A percentile compares a stretch with the other conserved stretches of the same genome.
Evolutionary conservation across 2,888 invertebrate genomes (phyloP).

Genomic region (Coelogynopora nodosa): DNA sequence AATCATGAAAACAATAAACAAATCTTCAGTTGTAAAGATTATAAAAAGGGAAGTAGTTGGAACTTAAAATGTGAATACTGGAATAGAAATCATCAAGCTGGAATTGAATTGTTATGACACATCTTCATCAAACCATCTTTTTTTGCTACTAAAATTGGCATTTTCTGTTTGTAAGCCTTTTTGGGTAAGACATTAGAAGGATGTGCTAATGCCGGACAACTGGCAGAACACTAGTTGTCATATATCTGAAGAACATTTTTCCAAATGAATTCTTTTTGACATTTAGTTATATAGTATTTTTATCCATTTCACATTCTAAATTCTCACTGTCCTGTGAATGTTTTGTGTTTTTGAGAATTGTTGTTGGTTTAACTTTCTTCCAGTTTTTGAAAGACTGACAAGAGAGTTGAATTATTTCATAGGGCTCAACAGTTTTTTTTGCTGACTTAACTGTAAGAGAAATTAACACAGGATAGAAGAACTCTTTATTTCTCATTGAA

Average conservation of each 20-base stretch:
- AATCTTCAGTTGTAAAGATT: slow-evolving; percentile 12
- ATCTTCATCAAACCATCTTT: neutral
- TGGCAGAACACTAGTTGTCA: neutral
- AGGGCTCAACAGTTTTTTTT: slow-evolving; percentile 15
- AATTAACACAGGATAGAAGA: slow-evolving; percentile 23
- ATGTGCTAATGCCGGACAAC: neutral
- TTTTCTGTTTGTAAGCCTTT: slow-evolving; percentile 12
- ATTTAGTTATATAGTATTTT: neutral
- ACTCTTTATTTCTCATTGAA: neutral
- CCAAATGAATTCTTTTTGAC: neutral
- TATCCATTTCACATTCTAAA: neutral
- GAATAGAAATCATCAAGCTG: slow-evolving; percentile 3
- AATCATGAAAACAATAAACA: slow-evolving; percentile 15
- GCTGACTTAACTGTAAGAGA: neutral
- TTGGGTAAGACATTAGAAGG: neutral
- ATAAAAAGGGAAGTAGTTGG: neutral
- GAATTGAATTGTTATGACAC: slow-evolving; percentile 14
- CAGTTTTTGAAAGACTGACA: neutral
- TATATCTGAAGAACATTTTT: neutral
- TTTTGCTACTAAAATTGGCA: slow-evolving; percentile 1
- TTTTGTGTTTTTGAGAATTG: neutral
- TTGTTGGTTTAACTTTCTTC: neutral
- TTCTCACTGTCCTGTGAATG: neutral
- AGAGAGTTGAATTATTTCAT: slow-evolving; percentile 31
- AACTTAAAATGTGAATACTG: slow-evolving; percentile 4